Conservation (phyloP, 2,113 vertebrate species). For the western clawed frog (Xenopus tropicalis) region UCB_Xtro_10.0 CM004446.2:149433501-149434000, state of each 20-base stretch:
- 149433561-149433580: constrained; percentile 36
- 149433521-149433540: constrained; percentile 17
- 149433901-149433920: constrained; percentile 33
- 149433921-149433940: constrained; percentile 15
- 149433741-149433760: constrained; percentile 39
- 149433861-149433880: constrained; percentile 18
- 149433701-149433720: constrained; percentile 33
- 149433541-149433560: constrained; percentile 13
- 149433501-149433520: too few species aligned
- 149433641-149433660: neutral
- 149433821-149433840: constrained; percentile 22
- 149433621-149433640: neutral
- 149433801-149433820: constrained; percentile 33
- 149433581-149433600: constrained; percentile 34
- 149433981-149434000: constrained; percentile 11
- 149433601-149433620: constrained; percentile 2
- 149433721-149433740: constrained; percentile 30
- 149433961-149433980: constrained; percentile 15
- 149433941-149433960: constrained; percentile 29
- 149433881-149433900: constrained; percentile 33
- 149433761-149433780: constrained; percentile 25
- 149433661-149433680: neutral
- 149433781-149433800: constrained; percentile 35
- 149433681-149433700: constrained; percentile 22
- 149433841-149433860: constrained; percentile 23